Conservation (phyloP, 2,113 vertebrate species). For the Dipodomys stephensi region DNA sequence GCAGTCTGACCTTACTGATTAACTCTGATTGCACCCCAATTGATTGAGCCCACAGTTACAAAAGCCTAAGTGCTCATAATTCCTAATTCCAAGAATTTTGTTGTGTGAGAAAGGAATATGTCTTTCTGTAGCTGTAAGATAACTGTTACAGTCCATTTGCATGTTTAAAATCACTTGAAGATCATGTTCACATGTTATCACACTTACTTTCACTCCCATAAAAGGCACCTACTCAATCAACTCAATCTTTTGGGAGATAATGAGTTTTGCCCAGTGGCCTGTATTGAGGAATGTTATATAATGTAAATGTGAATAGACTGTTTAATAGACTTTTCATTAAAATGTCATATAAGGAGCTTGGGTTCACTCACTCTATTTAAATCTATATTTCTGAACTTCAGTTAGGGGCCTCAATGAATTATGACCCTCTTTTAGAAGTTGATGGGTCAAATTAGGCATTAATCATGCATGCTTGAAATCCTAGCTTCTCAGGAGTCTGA, state of each 20-base stretch:
- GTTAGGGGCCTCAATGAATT: too few species aligned
- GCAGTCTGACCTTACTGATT: not conserved
- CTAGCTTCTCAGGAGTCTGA: too few species aligned
- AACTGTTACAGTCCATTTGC: not conserved
- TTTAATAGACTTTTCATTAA: constrained; percentile 21
- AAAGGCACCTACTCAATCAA: not conserved
- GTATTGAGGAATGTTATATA: not conserved
- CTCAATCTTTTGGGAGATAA: not conserved
- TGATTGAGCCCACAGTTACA: not conserved
- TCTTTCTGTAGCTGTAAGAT: not conserved
- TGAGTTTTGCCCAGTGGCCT: not conserved
- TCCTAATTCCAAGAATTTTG: constrained; percentile 13
- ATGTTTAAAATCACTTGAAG: constrained; percentile 14
- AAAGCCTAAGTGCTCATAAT: not conserved
- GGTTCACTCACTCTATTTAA: constrained; percentile 23
- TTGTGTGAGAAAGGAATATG: not conserved
- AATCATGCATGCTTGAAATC: too few species aligned
- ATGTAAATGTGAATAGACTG: not conserved
- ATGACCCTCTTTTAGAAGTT: too few species aligned
- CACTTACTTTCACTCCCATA: not conserved
- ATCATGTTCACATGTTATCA: not conserved
- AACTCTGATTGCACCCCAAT: not conserved
- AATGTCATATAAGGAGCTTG: not conserved
- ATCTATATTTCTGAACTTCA: not conserved
- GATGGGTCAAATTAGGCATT: too few species aligned